Evolutionary conservation across 2,797 vertebrate genomes (phyloP).

Genomic region (Vespertilio murinus): DNA sequence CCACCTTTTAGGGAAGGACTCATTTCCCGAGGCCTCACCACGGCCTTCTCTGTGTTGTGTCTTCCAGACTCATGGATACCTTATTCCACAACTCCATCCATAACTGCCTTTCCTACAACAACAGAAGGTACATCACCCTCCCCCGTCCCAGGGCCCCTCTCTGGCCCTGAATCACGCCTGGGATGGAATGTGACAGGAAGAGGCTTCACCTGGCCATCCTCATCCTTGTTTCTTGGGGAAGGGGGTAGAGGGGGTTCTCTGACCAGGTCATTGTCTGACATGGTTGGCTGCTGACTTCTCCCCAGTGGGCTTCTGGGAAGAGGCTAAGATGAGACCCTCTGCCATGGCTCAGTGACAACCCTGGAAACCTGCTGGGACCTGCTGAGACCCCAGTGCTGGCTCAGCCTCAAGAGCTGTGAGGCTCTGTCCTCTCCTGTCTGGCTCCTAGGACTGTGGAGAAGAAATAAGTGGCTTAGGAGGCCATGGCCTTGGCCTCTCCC

Average conservation of each 20-base stretch:
- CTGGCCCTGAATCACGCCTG: background rate
- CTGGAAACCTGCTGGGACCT: too few relatives aligned
- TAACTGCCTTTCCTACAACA: accelerated
- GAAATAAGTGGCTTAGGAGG: background rate
- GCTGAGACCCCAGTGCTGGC: too few relatives aligned
- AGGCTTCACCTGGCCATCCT: background rate
- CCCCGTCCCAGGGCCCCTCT: background rate
- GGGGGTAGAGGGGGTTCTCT: background rate
- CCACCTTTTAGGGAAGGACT: background rate
- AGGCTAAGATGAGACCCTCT: accelerated
- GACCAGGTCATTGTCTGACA: background rate
- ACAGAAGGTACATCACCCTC: background rate
- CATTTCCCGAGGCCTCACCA: too few relatives aligned
- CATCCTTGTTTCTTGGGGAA: background rate
- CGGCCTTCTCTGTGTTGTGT: accelerated
- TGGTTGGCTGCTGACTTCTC: background rate
- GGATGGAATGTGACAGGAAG: background rate
- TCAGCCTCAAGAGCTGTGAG: too few relatives aligned
- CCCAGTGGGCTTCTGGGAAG: background rate
- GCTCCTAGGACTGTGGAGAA: background rate
- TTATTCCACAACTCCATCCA: accelerated
- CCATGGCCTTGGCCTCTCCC: too few relatives aligned
- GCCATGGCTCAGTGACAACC: too few relatives aligned
- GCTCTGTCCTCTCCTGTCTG: too few relatives aligned
- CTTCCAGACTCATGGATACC: background rate